Evolutionary conservation across 2,797 vertebrate species (phyloP).

Genomic region (Protosalanx chinensis): DNA sequence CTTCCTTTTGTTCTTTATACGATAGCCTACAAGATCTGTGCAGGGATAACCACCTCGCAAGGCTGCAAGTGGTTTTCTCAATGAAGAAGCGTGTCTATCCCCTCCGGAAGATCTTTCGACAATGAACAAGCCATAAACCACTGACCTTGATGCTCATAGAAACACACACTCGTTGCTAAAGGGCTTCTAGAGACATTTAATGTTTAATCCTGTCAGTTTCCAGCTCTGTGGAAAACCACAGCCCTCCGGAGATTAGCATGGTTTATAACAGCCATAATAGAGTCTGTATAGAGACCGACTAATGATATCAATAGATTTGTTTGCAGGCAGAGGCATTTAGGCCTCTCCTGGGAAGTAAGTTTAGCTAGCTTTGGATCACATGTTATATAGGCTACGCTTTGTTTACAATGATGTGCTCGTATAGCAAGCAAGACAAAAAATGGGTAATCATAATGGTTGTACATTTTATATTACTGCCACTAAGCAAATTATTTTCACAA

Average conservation of each 20-base stretch:
- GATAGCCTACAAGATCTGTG: too few relatives aligned
- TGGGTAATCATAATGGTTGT: too few relatives aligned
- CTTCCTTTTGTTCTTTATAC: too few relatives aligned
- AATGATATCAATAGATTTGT: not conserved
- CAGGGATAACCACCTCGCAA: not conserved
- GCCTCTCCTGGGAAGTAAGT: not conserved
- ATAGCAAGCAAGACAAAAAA: too few relatives aligned
- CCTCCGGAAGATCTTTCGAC: constrained; percentile 17
- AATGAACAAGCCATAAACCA: constrained; percentile 1
- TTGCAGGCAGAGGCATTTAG: constrained; percentile 10
- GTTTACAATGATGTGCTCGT: not conserved
- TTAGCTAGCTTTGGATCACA: not conserved
- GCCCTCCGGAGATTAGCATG: constrained; percentile 21
- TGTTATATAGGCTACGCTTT: not conserved
- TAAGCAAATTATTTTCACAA: not conserved
- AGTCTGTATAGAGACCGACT: constrained; percentile 8
- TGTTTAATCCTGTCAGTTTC: constrained; percentile 23
- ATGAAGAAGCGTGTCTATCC: too few relatives aligned
- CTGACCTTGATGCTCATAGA: constrained; percentile 24
- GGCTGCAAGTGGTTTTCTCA: too few relatives aligned
- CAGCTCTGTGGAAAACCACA: constrained; percentile 24
- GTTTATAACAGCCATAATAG: constrained; percentile 19
- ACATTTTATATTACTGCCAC: too few relatives aligned
- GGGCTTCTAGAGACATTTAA: constrained; percentile 18
- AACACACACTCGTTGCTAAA: not conserved